Conservation (phyloP, 2,113 vertebrate genomes). For the Parotia lawesii region DNA sequence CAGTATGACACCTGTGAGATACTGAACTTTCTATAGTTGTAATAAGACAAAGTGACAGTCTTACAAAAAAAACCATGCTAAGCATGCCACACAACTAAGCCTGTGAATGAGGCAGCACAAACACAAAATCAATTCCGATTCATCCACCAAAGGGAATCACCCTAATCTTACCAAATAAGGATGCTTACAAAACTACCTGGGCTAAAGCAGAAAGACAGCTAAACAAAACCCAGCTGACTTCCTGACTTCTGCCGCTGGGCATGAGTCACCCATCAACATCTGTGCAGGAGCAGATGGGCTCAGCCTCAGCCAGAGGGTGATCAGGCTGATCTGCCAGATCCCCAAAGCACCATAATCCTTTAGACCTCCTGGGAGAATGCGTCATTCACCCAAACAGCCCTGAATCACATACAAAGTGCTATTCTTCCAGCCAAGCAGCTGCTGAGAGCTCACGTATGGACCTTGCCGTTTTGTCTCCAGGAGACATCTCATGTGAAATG, state of each 20-base stretch:
- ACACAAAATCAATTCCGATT: not conserved
- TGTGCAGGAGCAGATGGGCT: not conserved
- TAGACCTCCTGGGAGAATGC: not conserved
- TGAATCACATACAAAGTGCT: accelerated
- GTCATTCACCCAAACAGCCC: not conserved
- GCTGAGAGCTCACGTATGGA: not conserved
- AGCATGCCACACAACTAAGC: not conserved
- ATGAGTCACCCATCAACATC: not conserved
- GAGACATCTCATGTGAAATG: not conserved
- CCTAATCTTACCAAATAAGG: not conserved
- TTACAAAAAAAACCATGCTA: not conserved
- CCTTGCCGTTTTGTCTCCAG: not conserved
- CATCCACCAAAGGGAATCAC: not conserved
- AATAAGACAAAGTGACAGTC: not conserved
- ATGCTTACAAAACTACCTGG: not conserved
- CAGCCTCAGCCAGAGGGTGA: not conserved
- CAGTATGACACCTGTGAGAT: not conserved
- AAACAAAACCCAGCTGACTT: not conserved
- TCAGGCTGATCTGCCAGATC: not conserved
- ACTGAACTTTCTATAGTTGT: not conserved
- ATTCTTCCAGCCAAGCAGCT: not conserved
- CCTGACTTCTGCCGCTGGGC: not conserved
- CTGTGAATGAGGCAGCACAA: not conserved
- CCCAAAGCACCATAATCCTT: not conserved
- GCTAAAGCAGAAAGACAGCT: not conserved